Conservation (phyloP, 2,113 vertebrate species). For the Sarotherodon lohbergeri region DNA sequence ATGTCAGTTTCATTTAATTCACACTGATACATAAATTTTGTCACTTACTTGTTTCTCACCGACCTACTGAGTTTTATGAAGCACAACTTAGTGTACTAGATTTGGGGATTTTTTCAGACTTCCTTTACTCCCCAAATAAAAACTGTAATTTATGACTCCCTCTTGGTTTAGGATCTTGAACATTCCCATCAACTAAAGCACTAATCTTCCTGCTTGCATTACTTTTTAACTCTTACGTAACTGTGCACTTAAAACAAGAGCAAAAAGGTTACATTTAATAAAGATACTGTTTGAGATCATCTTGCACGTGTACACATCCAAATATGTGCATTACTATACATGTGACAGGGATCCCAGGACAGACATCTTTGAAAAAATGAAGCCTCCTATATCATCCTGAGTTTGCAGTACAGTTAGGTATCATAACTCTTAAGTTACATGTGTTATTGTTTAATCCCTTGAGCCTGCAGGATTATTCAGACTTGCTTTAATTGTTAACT, state of each 20-base stretch:
- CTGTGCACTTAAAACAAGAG: background rate
- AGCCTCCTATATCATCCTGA: background rate
- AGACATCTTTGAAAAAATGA: background rate
- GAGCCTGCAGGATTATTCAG: background rate
- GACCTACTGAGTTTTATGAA: background rate
- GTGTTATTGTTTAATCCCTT: conserved; percentile 19
- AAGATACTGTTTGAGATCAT: background rate
- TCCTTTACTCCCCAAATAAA: background rate
- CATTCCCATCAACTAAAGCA: background rate
- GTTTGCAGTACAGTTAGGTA: background rate
- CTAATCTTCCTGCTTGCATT: background rate
- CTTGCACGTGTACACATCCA: background rate
- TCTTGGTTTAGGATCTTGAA: background rate
- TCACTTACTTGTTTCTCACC: background rate
- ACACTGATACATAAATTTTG: background rate
- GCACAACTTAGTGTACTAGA: background rate
- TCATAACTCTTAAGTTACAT: background rate
- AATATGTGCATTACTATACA: background rate
- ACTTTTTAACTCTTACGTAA: background rate
- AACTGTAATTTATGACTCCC: conserved; percentile 4
- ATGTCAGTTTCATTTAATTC: background rate
- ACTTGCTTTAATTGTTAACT: background rate
- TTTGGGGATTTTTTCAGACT: background rate
- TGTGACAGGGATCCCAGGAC: background rate
- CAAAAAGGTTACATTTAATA: background rate